Conservation (phyloP, 2,113 vertebrate genomes). For the Illadopsis cleaveri region DNA sequence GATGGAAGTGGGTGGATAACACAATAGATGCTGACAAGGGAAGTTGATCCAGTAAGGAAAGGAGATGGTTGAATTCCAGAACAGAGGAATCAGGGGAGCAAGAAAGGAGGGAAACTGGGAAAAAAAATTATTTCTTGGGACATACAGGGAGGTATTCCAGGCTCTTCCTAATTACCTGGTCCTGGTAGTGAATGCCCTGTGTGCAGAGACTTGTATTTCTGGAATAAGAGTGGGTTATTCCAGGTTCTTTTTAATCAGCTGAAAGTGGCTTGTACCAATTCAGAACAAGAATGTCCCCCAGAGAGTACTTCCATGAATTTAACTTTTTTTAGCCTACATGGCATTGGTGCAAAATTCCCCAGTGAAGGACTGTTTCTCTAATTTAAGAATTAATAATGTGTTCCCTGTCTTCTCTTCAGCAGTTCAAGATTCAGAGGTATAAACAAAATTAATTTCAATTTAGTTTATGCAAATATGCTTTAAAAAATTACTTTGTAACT, state of each 20-base stretch:
- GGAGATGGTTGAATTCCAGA: neutral
- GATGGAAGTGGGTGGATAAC: conserved; percentile 22
- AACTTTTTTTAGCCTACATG: neutral
- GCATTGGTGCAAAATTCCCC: neutral
- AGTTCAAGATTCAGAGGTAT: neutral
- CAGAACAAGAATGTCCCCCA: neutral
- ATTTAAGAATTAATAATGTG: neutral
- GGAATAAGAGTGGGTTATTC: neutral
- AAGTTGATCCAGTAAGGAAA: neutral
- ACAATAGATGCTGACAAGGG: conserved; percentile 41
- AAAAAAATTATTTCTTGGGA: neutral
- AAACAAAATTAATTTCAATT: neutral
- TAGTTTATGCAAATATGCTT: neutral
- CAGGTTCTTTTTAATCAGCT: neutral
- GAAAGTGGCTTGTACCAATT: neutral
- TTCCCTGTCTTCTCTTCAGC: neutral
- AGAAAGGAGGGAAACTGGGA: neutral
- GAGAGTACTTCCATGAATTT: neutral
- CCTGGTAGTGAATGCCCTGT: neutral
- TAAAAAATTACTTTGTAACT: neutral
- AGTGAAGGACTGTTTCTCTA: neutral
- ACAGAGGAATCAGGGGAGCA: neutral
- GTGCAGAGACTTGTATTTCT: neutral
- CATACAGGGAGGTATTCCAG: neutral
- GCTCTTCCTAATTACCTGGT: neutral